Evolutionary conservation across 2,113 vertebrate genomes (phyloP), one percentile per base, ranked within the genome.

Genomic region (Romanogobio albipinnatus): DNA sequence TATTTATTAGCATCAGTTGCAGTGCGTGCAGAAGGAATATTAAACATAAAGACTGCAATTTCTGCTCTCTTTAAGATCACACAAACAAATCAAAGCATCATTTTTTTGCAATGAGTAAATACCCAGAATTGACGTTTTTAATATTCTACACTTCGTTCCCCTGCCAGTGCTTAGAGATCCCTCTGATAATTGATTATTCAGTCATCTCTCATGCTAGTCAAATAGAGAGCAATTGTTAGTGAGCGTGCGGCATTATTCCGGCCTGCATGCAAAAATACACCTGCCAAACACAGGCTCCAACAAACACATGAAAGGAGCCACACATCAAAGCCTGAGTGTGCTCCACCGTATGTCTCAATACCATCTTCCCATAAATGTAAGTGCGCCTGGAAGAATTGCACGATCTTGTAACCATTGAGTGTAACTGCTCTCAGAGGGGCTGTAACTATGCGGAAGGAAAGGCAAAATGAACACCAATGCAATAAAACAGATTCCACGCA

Each of bases 251-350:
- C 61, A 59, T 39, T 45, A 70, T 77, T 78, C 29, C 68, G 51
- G 26, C 77, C 66, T 76, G 87, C 82, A 86, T 86, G 87, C 81
- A 88, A 84, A 88, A 83, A 86, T 61, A 82, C 84, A 85, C 87
- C 83, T 82, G 79, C 64, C 66, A 71, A 85, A 26, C 26, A 15
- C 14, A 68, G 81, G 66, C 64, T 58, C 77, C 73, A 81, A 85
- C 47, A 81, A 68, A 59, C 80, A 86, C 61, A 89, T 87, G 83
- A 89, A 89, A 89, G 88, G 78, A 85, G 74, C 56, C 53, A 17
- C n/a, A 70, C 85, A 82, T 88, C 85, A 86, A 88, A 84, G 87
- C 51, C 78, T 24, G 33, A 81, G 33, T 51, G 79, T 53, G 73
- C 78, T n/a, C 68, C 47, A 58, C 70, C 66, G 64, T 76, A 61